These are phyloP conservation scores for Podarcis lilfordi DNA, from an alignment of 2,797 vertebrate genomes.

Conservation along the genomic window DNA sequence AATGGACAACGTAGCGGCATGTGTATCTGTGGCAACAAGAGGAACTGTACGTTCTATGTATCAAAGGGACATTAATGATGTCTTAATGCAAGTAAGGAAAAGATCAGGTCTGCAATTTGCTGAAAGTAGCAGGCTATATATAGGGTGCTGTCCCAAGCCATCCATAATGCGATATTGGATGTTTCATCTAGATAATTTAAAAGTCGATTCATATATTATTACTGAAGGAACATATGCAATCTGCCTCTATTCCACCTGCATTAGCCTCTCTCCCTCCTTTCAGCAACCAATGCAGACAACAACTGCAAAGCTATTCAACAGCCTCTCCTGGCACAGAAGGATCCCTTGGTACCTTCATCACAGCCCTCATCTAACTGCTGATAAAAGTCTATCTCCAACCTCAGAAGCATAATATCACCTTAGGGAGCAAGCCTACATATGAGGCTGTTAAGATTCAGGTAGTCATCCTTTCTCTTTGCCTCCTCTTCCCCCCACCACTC, in stretches of 20 bases:
- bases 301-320: background rate
- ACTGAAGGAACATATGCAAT: background rate
- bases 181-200: background rate
- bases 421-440: background rate
- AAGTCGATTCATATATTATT: background rate
- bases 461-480: background rate
- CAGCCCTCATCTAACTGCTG: background rate
- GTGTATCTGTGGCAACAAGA: conserved; percentile 43
- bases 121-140: background rate
- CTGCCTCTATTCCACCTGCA: background rate
- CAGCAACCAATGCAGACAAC: background rate
- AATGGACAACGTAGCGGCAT: conserved; percentile 40
- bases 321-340: no score
- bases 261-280: background rate
- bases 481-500: background rate
- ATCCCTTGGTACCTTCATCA: background rate
- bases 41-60: conserved; percentile 43
- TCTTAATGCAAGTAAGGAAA: conserved; percentile 35
- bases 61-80: conserved; percentile 46
- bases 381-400: background rate
- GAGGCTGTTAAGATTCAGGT: background rate
- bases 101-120: conserved; percentile 1
- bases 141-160: background rate
- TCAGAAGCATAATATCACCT: background rate
- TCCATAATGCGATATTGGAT: background rate